Conservation (phyloP, 1,140 invertebrate genomes). For the Drosophila littoralis region DNA sequence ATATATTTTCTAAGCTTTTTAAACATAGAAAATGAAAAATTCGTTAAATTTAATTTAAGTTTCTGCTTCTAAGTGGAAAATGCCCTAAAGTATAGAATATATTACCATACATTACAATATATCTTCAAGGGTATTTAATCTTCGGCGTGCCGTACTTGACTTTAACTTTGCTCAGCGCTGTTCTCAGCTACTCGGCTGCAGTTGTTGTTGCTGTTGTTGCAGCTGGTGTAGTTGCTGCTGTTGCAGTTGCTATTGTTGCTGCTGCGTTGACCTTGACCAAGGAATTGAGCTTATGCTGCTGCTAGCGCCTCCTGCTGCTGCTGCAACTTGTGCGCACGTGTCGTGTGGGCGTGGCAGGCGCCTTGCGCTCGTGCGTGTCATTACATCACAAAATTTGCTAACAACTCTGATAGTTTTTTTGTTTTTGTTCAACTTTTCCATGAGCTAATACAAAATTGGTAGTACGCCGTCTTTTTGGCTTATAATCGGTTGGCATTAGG, state of each 20-base stretch:
- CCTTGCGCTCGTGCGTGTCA: slow-evolving; percentile 49
- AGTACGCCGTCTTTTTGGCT: slow-evolving; percentile 41
- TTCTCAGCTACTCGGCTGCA: background rate
- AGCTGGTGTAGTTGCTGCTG: slow-evolving; percentile 18
- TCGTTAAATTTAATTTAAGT: too few species aligned
- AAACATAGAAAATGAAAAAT: too few species aligned
- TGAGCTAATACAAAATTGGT: slow-evolving; percentile 56
- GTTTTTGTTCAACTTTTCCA: background rate
- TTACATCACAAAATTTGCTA: slow-evolving; percentile 45
- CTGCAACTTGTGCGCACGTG: slow-evolving; percentile 19
- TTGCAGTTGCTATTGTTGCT: slow-evolving; percentile 12
- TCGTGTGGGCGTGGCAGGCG: slow-evolving; percentile 50
- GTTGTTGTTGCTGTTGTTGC: background rate
- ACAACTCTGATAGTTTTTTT: background rate
- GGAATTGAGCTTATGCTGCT: slow-evolving; percentile 25
- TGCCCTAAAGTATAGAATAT: too few species aligned
- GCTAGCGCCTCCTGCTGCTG: background rate
- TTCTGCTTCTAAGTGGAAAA: too few species aligned
- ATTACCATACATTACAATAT: too few species aligned
- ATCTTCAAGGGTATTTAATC: too few species aligned
- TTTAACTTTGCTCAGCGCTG: slow-evolving; percentile 34
- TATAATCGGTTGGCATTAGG: slow-evolving; percentile 38
- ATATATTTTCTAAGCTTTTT: too few species aligned
- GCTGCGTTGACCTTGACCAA: slow-evolving; percentile 65
- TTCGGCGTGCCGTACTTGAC: slow-evolving; percentile 4